Percentiles rank a stretch among this genome's conserved stretches.
phyloP scores from a whole-genome alignment of 2,888 invertebrate species.

The Homarus gammarus region DNA sequence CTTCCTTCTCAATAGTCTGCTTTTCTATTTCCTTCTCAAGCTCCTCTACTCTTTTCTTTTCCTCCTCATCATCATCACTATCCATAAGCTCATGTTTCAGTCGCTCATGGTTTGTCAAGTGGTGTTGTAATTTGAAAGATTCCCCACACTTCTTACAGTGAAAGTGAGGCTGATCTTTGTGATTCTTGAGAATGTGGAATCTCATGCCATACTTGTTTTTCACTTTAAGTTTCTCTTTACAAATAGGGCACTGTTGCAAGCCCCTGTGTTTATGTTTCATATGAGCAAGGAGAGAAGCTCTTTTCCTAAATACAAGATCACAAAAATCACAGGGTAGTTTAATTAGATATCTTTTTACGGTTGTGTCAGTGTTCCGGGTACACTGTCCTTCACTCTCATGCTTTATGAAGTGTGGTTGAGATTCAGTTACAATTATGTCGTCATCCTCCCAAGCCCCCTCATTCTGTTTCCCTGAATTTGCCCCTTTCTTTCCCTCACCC shows the following conservation, averaged over 20 bases:
- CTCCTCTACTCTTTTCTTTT: conserved; percentile 28
- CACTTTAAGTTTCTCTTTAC: conserved; percentile 64
- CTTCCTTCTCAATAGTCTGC: background rate
- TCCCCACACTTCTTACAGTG: conserved; percentile 72
- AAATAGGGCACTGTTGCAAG: conserved; percentile 71
- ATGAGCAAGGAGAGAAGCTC: conserved; percentile 66
- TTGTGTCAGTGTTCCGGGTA: background rate
- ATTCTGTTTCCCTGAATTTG: conserved; percentile 1
- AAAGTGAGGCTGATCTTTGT: conserved; percentile 62
- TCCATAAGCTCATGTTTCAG: conserved; percentile 57
- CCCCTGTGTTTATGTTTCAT: conserved; percentile 66
- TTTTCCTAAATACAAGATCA: conserved; percentile 65
- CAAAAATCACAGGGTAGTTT: conserved; percentile 70
- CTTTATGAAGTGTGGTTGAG: conserved; percentile 26
- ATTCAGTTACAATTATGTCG: conserved; percentile 11
- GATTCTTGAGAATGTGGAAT: conserved; percentile 72
- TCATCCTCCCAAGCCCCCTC: conserved; percentile 18
- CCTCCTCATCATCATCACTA: conserved; percentile 47
- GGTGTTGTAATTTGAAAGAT: conserved; percentile 70
- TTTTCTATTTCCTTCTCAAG: conserved; percentile 21
- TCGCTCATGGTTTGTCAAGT: conserved; percentile 70
- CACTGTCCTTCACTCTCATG: conserved; percentile 28
- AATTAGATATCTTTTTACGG: conserved; percentile 26
- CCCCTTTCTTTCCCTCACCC: conserved; percentile 39
- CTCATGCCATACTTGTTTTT: conserved; percentile 72